These are phyloP conservation scores for Zelleria hepariella DNA, from an alignment of 2,888 invertebrate genomes.

Conservation along the genomic window DNA sequence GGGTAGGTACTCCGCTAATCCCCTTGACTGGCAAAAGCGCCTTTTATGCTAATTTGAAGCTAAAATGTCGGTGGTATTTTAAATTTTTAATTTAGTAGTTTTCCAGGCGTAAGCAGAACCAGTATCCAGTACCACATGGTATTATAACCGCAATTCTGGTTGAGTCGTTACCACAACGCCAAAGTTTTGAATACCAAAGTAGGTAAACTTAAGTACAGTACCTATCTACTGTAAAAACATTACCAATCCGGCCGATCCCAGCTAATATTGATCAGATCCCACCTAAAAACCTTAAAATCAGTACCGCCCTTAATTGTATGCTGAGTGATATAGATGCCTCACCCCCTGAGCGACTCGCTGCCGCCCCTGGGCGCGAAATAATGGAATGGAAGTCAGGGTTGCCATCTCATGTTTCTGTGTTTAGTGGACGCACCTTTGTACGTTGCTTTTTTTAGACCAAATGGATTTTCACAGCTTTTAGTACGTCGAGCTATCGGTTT, in stretches of 20 bases:
- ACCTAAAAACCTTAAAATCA: conserved; percentile 24
- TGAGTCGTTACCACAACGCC: neutral
- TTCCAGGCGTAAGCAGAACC: too few species aligned
- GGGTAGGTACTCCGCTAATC: too few species aligned
- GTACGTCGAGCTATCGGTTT: too few species aligned
- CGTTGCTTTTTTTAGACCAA: neutral
- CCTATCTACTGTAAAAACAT: neutral
- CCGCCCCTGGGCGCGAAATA: conserved; percentile 31
- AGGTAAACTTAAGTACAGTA: neutral
- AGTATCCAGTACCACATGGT: too few species aligned
- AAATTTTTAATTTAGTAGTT: too few species aligned
- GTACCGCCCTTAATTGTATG: conserved; percentile 47
- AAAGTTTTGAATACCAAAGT: neutral
- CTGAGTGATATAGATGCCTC: conserved; percentile 33
- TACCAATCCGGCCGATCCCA: neutral
- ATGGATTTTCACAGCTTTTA: neutral
- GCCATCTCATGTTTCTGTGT: conserved; percentile 14
- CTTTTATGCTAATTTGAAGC: too few species aligned
- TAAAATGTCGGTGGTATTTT: too few species aligned
- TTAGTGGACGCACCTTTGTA: neutral
- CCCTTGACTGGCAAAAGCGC: too few species aligned
- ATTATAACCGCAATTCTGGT: too few species aligned
- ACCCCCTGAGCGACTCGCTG: conserved; percentile 8
- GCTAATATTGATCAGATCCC: neutral
- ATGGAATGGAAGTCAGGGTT: conserved; percentile 51